Percentiles rank a stretch among this genome's conserved stretches.
Evolutionary conservation across 2,797 vertebrate genomes (phyloP).

Genomic region (Vultur gryphus): DNA sequence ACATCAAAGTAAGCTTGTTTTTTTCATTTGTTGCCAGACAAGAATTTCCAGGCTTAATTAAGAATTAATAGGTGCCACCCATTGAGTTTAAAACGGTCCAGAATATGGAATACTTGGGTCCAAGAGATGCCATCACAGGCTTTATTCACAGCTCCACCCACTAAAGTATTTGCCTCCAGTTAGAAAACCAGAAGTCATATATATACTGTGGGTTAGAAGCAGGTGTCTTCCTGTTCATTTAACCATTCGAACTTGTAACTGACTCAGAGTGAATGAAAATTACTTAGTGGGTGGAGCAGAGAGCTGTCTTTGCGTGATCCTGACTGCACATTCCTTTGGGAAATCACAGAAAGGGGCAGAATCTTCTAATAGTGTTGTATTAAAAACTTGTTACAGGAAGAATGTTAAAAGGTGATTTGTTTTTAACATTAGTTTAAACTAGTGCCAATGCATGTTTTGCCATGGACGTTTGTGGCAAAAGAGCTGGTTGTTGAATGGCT

Average conservation of each 20-base stretch:
- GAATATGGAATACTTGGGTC: not conserved
- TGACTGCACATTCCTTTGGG: not conserved
- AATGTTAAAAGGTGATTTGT: not conserved
- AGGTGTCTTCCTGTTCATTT: not conserved
- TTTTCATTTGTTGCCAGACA: slow-evolving; percentile 43
- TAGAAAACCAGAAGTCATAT: not conserved
- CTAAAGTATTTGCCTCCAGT: not conserved
- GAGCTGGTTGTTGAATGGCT: not conserved
- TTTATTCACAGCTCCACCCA: slow-evolving; percentile 3
- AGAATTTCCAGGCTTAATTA: slow-evolving; percentile 51
- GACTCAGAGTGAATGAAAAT: not conserved
- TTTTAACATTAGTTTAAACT: not conserved
- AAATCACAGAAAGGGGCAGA: not conserved
- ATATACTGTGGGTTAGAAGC: not conserved
- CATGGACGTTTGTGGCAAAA: not conserved
- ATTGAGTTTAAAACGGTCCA: not conserved
- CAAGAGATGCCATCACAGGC: not conserved
- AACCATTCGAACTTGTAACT: not conserved
- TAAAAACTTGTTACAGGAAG: not conserved
- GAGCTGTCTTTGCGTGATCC: not conserved
- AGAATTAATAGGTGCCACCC: slow-evolving; percentile 28
- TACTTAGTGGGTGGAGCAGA: not conserved
- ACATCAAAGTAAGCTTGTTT: slow-evolving; percentile 20
- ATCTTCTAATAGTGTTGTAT: not conserved
- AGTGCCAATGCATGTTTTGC: not conserved